Evolutionary conservation across 2,888 invertebrate genomes (phyloP).

Genomic region (Drosophila mulleri): DNA sequence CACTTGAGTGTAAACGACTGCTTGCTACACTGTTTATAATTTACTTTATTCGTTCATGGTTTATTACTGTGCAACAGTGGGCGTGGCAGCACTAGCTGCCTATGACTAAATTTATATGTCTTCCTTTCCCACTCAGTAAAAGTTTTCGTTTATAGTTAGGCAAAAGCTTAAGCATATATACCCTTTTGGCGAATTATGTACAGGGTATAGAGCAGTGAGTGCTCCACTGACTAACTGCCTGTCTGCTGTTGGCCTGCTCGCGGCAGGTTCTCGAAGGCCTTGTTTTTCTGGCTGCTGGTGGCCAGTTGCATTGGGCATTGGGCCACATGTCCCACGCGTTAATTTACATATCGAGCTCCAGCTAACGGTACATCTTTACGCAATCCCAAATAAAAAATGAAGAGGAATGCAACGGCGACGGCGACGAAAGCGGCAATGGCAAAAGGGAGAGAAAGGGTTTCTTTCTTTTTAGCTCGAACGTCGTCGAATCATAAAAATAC

Average conservation of each 20-base stretch:
- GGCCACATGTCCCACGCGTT: constrained; percentile 75
- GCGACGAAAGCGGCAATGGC: constrained; percentile 35
- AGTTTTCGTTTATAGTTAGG: neutral
- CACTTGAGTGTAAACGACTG: neutral
- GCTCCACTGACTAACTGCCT: constrained; percentile 14
- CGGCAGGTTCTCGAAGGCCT: constrained; percentile 57
- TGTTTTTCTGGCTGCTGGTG: constrained; percentile 27
- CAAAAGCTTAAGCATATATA: neutral
- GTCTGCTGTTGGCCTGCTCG: constrained; percentile 10
- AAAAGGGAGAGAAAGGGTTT: constrained; percentile 66
- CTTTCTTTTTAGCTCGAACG: constrained; percentile 53
- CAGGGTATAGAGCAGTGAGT: constrained; percentile 21
- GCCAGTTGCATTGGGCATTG: constrained; percentile 19
- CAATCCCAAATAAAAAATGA: constrained; percentile 59
- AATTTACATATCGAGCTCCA: constrained; percentile 69
- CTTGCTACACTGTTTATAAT: neutral
- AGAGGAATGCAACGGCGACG: constrained; percentile 57
- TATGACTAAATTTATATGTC: neutral
- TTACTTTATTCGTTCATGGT: too few species aligned
- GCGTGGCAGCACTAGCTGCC: neutral
- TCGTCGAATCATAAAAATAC: constrained; percentile 59
- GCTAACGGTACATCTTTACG: constrained; percentile 73
- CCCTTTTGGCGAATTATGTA: neutral
- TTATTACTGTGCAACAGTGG: too few species aligned
- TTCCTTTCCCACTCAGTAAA: neutral